Evolutionary conservation across 2,113 vertebrate genomes (phyloP), one percentile per base, ranked within the genome.

Genomic region (Bombycilla garrulus): DNA sequence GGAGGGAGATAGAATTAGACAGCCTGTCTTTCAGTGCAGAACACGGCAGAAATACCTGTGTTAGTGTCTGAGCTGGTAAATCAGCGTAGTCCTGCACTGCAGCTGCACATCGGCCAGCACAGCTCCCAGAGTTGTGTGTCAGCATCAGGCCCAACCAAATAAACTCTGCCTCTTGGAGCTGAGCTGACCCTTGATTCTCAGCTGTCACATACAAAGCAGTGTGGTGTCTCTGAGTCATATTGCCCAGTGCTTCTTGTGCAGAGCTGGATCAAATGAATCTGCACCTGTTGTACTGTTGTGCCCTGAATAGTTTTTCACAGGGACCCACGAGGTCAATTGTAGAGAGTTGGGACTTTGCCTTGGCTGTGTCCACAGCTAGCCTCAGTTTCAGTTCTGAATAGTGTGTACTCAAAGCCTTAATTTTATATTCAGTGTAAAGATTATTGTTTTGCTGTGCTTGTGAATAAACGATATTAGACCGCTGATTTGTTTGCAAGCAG

Each of bases 401-500:
- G 56, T 64, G 21, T 40, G 26, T 91, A 38, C 26, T 93, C 57
- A 69, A 67, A 23, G 14, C 47, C 31, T 80, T 51, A 33, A n/a
- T 86, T 78, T 93, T 84, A 48, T 84, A 45, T 78, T 84, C 21
- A 60, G 0, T 80, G 11, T 60, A 10, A 84, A 81, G 28, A 64
- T 71, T 90, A 73, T 40, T 47, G 57, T 81, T 90, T 53, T 73
- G 21, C 45, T 85, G 8, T 69, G 25, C 26, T 54, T 79, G 16
- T 80, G 74, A 76, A 54, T 65, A 18, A 22, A 17, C 0, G 0
- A 0, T 84, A 29, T 40, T 53, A 66, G 36, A 80, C 35, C 0
- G 1, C 25, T 70, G 81, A 36, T 95, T 54, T 77, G 31, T 96
- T 76, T 38, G 44, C 54, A 70, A 73, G 38, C 47, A 57, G 42